Conservation (phyloP, 2,113 vertebrate species). For the Stictonetta naevosa region DNA sequence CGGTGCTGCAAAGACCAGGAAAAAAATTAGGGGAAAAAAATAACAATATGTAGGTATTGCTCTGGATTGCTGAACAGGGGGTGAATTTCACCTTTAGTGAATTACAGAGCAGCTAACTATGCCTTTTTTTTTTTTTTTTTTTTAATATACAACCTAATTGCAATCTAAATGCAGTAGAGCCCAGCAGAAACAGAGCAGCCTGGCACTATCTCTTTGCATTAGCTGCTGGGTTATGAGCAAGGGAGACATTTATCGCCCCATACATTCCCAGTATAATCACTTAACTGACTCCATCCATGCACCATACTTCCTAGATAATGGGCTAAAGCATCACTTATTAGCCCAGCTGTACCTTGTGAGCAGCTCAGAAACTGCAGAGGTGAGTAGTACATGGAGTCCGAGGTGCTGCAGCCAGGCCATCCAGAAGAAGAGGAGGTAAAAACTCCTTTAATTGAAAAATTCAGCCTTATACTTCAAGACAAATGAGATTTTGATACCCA, state of each 20-base stretch:
- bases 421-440: not conserved
- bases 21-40: rapidly evolving
- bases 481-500: not conserved
- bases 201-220: not conserved
- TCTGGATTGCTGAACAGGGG: not conserved
- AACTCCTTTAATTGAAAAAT: not conserved
- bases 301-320: constrained; percentile 8
- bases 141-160: constrained; percentile 43
- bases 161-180: not conserved
- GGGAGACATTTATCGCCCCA: constrained; percentile 62
- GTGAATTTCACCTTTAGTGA: constrained; percentile 39
- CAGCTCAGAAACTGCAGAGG: not conserved
- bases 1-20: rapidly evolving
- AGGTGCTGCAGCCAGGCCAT: not conserved
- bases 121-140: not conserved
- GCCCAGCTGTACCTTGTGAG: not conserved
- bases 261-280: constrained; percentile 48
- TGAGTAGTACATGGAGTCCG: not conserved
- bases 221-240: constrained; percentile 53
- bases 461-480: not conserved
- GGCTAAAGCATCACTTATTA: constrained; percentile 23
- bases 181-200: constrained; percentile 13
- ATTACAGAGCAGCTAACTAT: not conserved
- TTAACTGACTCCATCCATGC: constrained; percentile 23
- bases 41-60: not conserved